Evolutionary conservation across 1,140 invertebrate genomes (phyloP).

Genomic region (Marisa cornuarietis): DNA sequence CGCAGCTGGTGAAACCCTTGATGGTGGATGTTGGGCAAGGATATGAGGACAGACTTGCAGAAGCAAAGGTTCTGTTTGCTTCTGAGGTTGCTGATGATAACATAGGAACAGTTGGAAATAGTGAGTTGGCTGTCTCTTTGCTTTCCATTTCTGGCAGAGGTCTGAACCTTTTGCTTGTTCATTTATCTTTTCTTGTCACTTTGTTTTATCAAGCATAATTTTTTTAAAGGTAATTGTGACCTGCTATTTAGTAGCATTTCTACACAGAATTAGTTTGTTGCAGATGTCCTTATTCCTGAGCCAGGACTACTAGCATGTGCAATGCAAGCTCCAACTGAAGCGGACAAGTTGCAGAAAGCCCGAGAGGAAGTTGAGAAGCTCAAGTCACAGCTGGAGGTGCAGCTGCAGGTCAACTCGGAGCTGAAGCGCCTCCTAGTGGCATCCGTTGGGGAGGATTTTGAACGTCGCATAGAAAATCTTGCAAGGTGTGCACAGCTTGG

Average conservation of each 20-base stretch:
- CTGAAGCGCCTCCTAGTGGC: constrained; percentile 92
- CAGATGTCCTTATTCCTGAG: constrained; percentile 11
- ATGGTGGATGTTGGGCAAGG: too few relatives aligned
- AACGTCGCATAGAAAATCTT: constrained; percentile 85
- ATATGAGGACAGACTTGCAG: too few relatives aligned
- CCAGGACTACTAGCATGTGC: constrained; percentile 4
- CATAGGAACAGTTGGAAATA: too few relatives aligned
- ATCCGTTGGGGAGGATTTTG: constrained; percentile 91
- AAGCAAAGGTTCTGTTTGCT: too few relatives aligned
- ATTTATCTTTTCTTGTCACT: too few relatives aligned
- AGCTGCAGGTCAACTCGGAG: constrained; percentile 85
- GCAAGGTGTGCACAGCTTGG: too few relatives aligned
- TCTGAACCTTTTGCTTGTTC: too few relatives aligned
- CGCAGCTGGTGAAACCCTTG: too few relatives aligned
- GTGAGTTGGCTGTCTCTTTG: too few relatives aligned
- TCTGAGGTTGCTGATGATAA: too few relatives aligned
- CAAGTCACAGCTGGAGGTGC: constrained; percentile 74
- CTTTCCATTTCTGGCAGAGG: too few relatives aligned
- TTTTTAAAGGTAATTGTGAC: constrained; percentile 17
- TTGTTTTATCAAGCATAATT: not conserved
- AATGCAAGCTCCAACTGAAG: constrained; percentile 31
- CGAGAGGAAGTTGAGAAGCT: constrained; percentile 64
- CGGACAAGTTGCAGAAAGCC: constrained; percentile 43
- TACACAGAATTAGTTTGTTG: not conserved
- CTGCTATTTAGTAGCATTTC: not conserved